phyloP scores from a whole-genome alignment of 30 jellyfish, hydroid and myxozoan genomes.

The Catostylus mosaicus region DNA sequence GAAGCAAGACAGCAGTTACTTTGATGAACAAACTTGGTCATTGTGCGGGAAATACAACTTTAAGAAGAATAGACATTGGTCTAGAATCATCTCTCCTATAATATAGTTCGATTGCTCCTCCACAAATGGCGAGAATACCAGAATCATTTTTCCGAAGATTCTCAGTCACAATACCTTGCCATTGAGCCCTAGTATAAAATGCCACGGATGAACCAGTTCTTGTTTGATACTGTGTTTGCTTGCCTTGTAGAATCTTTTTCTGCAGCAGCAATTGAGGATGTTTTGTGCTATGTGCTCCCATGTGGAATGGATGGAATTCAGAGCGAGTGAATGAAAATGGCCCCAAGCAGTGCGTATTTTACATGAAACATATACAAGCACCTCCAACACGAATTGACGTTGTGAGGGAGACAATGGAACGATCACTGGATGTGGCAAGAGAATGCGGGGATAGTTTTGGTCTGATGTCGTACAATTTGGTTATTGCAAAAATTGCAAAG shows the following conservation, averaged over 20 bases:
- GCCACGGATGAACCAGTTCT: no score
- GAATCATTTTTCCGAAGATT: no score
- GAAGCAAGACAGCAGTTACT: constrained; percentile 31
- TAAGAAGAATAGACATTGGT: not conserved
- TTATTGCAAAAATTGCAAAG: constrained; percentile 43
- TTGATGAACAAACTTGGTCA: not conserved
- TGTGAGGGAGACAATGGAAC: constrained; percentile 29
- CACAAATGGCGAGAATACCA: not conserved
- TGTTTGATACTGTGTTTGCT: no score
- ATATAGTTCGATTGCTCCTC: not conserved
- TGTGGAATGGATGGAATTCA: constrained; percentile 42
- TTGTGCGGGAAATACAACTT: constrained; percentile 1
- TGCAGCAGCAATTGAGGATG: no score
- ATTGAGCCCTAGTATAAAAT: no score
- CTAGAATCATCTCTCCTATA: not conserved
- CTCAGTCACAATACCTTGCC: no score
- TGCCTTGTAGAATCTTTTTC: no score
- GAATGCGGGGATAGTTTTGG: constrained; percentile 11
- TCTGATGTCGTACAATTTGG: constrained; percentile 40
- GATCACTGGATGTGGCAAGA: constrained; percentile 12
- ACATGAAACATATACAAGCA: constrained; percentile 27
- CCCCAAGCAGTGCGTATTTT: constrained; percentile 8
- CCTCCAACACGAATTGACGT: constrained; percentile 41
- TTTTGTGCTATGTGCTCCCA: constrained; percentile 17
- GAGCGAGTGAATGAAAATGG: constrained; percentile 23